These are phyloP conservation scores for Lepus europaeus DNA, from an alignment of 2,113 vertebrate species.

Conservation along the genomic window DNA sequence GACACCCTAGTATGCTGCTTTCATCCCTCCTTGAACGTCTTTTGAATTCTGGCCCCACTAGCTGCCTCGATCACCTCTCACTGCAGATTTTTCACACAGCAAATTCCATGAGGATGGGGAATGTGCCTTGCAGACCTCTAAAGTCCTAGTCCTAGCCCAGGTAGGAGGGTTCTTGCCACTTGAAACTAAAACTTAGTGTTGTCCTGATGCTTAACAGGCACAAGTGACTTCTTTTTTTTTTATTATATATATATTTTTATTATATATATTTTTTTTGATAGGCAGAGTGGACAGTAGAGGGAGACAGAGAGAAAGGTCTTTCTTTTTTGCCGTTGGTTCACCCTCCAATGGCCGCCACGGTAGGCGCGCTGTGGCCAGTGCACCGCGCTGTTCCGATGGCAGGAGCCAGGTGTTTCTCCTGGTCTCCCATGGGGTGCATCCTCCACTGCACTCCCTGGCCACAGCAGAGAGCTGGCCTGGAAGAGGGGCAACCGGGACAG, in stretches of 20 bases:
- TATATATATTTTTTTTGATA: neutral
- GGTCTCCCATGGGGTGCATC: no score
- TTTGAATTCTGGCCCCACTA: neutral
- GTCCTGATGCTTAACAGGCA: neutral
- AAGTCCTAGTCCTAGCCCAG: neutral
- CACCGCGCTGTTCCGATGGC: no score
- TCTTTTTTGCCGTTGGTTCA: no score
- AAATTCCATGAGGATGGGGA: neutral
- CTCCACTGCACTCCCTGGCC: no score
- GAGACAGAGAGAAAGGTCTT: no score
- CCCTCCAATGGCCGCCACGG: no score
- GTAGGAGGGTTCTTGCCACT: neutral
- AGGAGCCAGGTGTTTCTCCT: no score
- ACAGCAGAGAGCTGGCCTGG: no score
- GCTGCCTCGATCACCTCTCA: neutral
- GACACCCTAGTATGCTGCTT: neutral
- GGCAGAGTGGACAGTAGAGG: no score
- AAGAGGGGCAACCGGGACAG: no score
- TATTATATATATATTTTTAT: no score
- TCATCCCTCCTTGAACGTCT: neutral
- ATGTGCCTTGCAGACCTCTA: neutral
- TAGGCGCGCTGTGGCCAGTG: no score
- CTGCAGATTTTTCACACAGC: neutral
- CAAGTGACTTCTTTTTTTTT: neutral
- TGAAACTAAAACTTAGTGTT: conserved; percentile 34